These are phyloP conservation scores for Colaptes auratus DNA, from an alignment of 2,113 vertebrate species.

Conservation along the genomic window DNA sequence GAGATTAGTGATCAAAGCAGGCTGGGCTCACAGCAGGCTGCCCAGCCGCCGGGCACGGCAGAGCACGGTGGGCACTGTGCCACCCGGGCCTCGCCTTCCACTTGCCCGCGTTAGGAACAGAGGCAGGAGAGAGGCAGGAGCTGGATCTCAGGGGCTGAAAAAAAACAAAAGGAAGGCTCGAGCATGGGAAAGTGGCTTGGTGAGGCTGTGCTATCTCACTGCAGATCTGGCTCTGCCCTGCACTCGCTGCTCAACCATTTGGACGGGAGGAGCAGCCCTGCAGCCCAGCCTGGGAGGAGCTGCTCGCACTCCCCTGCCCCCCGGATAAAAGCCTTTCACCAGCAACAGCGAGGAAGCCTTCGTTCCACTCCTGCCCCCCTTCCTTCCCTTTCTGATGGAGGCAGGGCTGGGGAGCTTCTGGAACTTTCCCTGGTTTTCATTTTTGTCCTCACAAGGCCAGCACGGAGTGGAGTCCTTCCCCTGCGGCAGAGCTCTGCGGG, in stretches of 20 bases:
- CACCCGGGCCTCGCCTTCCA: not conserved
- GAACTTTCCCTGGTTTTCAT: not conserved
- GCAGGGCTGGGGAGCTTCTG: not conserved
- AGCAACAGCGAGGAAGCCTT: not conserved
- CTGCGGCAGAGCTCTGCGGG: not conserved
- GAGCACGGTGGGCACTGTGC: not conserved
- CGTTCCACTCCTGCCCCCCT: not conserved
- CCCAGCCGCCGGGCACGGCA: not conserved
- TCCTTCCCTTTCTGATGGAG: not conserved
- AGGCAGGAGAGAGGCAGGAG: not conserved
- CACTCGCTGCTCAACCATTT: slow-evolving; percentile 13
- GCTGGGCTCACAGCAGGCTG: not conserved
- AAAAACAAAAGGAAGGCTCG: slow-evolving; percentile 52
- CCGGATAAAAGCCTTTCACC: slow-evolving; percentile 5
- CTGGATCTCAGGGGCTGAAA: not conserved
- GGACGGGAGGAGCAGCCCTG: slow-evolving; percentile 6
- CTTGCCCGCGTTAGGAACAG: rapidly evolving
- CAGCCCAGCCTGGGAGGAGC: not conserved
- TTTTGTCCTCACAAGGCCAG: not conserved
- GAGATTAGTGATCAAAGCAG: not conserved
- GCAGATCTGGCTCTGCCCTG: not conserved
- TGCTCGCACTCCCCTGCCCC: not conserved
- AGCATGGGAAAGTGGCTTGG: slow-evolving; percentile 6
- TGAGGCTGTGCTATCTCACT: not conserved
- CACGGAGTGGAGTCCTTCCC: not conserved